Conservation (phyloP, 2,113 vertebrate genomes). For the Octodon degus region DNA sequence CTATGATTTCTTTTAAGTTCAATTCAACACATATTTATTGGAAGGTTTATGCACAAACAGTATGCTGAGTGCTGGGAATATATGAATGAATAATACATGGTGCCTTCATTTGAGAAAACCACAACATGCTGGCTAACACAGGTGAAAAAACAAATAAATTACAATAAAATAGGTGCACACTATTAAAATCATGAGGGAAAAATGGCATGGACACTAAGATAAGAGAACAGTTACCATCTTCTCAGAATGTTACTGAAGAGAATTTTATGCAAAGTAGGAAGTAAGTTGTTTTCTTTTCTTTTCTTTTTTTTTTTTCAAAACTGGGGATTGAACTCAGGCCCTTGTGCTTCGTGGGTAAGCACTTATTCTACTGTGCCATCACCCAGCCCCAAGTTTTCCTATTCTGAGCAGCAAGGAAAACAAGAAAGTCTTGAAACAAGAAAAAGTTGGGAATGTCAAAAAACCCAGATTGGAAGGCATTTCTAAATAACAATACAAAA, state of each 20-base stretch:
- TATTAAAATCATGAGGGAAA: slow-evolving; percentile 29
- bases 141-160: slow-evolving; percentile 66
- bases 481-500: not conserved
- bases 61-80: slow-evolving; percentile 66
- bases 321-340: too few relatives aligned
- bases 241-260: not conserved
- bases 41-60: slow-evolving; percentile 57
- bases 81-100: slow-evolving; percentile 78
- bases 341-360: too few relatives aligned
- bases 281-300: not conserved
- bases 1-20: slow-evolving; percentile 74
- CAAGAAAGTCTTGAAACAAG: not conserved
- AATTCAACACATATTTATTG: slow-evolving; percentile 75
- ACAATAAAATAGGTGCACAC: slow-evolving; percentile 62
- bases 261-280: not conserved
- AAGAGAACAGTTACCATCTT: not conserved
- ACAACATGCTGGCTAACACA: slow-evolving; percentile 53
- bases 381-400: not conserved
- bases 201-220: not conserved
- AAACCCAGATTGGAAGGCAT: not conserved
- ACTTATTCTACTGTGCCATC: too few relatives aligned
- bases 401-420: not conserved
- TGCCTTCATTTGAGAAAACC: slow-evolving; percentile 50
- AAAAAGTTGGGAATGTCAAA: not conserved
- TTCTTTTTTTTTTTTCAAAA: too few relatives aligned